Base-by-base conservation (phyloP, 2,888 invertebrate species). In the Epirrita christyi region DNA sequence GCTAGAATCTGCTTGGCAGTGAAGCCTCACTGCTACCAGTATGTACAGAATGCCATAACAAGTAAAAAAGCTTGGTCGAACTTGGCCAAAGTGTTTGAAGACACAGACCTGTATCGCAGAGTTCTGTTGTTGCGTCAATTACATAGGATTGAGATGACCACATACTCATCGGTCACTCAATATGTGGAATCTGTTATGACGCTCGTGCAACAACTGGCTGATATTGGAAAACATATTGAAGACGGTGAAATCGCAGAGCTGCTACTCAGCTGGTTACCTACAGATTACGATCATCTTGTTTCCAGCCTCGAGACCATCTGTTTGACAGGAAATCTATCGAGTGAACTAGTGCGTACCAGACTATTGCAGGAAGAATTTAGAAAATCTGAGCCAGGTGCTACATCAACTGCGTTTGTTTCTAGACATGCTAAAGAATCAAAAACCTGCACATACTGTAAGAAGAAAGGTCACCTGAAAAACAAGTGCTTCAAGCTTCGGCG, bases 171-270 rank as follows among this genome's bases (percentile, higher is more conserved):
- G 1, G 11, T 51, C 11, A 14, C 44, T 38, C 11, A 51, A 2
- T 51, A 51, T 37, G 38, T 44, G 2, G 37, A 51, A 9, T 8
- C 28, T 44, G 36, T 44, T 4, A 42, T 42, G 44, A 34, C 34
- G n/a, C 37, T 55, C 9, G 49, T 34, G 13, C n/a, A n/a, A n/a
- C n/a, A n/a, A n/a, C n/a, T n/a, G n/a, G n/a, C n/a, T n/a, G n/a
- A n/a, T n/a, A n/a, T n/a, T n/a, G n/a, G n/a, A n/a, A n/a, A n/a
- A n/a, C n/a, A n/a, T n/a, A n/a, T n/a, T n/a, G n/a, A n/a, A 7
- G 50, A 45, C n/a, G 41, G 21, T 6, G 50, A 45, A 15, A 21
- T 36, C 3, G 51, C 51, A 0, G 50, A 36, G 13, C 15, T 47
- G 8, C 11, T 47, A n/a, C 21, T 47, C 8, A 42, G 47, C 11